Conservation (phyloP, 2,113 vertebrate species). For the Dipodomys ordii region DNA sequence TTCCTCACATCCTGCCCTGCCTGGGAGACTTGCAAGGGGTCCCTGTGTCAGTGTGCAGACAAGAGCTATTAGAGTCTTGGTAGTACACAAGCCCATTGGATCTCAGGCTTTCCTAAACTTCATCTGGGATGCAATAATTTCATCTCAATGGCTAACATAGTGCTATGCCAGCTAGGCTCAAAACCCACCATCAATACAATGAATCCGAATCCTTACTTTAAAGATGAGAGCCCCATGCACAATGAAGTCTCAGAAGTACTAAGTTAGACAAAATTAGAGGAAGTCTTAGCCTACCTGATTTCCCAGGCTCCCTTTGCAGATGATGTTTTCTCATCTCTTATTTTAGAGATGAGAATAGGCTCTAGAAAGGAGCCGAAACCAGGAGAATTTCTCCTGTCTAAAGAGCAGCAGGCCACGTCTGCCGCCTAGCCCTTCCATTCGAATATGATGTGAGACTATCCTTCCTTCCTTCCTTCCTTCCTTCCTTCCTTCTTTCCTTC, state of each 20-base stretch:
- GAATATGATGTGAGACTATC: too few species aligned
- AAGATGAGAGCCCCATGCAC: fast-evolving
- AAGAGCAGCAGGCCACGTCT: neutral
- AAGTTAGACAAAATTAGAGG: too few species aligned
- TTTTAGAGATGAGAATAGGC: neutral
- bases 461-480: too few species aligned
- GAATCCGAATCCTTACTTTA: neutral
- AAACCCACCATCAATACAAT: fast-evolving
- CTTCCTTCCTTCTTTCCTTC: too few species aligned
- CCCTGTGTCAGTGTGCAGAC: fast-evolving
- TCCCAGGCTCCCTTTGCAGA: neutral
- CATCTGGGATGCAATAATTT: neutral
- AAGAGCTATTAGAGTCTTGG: neutral
- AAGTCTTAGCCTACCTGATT: neutral
- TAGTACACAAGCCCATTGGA: neutral
- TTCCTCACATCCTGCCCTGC: neutral
- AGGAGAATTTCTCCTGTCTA: neutral
- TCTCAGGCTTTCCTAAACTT: neutral
- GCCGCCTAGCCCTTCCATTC: neutral
- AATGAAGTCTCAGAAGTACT: neutral
- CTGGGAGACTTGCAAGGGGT: fast-evolving
- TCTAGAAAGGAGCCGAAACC: fast-evolving
- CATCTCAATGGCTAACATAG: neutral
- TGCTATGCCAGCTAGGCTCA: neutral
- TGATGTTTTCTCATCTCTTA: neutral